Evolutionary conservation across 2,797 vertebrate genomes (phyloP), one percentile per base, ranked within the genome.

Genomic region (Tinamus major): DNA sequence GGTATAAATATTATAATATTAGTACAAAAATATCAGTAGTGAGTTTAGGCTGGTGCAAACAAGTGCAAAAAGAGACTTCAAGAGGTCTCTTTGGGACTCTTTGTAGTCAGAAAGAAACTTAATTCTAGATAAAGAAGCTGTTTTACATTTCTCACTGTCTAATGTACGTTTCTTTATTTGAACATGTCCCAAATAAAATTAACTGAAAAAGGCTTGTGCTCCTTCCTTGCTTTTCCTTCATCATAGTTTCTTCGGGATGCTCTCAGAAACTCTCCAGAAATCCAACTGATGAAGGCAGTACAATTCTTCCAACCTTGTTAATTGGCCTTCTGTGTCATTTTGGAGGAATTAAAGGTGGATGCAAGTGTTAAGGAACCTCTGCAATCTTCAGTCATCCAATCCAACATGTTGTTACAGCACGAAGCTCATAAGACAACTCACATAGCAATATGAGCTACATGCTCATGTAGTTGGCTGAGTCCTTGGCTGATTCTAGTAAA

Each of bases 101-200:
- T 79, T 7, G 6, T 75, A 87, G 68, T 33, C 0, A 0, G 31
- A 13, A 44, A 90, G 49, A 27, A 70, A 44, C 20, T 75, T 81
- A 51, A 84, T 76, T 91, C 79, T 80, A 79, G 80, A 44, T 90
- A 20, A 31, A 92, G 78, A 90, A 89, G 23, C 53, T 80, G 23
- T 35, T 64, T 26, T 67, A 74, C 21, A 14, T n/a, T 9, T 91
- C 58, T 82, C 4, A 0, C 27, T 71, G 37, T 35, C 48, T 56
- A 64, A 49, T 14, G 37, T 53, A 33, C 39, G 35, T 42, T 64
- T 81, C 51, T 79, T 79, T 62, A 70, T 61, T 86, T 61, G 39
- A 55, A 76, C 15, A 21, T 1, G 0, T 62, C 29, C 62, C 41
- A 62, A 16, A 84, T 7, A 75, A 79, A 90, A 81, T 2, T n/a